Base-by-base conservation (phyloP, 2,113 vertebrate genomes). In the Scopus umbretta region DNA sequence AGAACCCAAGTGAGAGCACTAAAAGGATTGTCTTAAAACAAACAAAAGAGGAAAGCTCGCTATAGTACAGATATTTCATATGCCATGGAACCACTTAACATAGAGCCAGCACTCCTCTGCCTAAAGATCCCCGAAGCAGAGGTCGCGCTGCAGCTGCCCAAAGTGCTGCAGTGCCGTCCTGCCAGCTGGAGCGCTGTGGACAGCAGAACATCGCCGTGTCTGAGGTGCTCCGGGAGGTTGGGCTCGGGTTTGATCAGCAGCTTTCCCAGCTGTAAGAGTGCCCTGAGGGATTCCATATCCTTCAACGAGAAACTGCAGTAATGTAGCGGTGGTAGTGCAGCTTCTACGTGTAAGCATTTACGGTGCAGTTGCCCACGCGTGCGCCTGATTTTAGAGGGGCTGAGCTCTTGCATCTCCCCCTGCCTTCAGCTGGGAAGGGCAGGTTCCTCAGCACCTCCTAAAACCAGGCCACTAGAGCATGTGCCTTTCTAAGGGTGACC, bases 401-500 rank as follows among this genome's bases (percentile, higher is more conserved):
- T 68, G 88, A 85, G 49, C 65, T 79, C 83, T 40, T 26, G 5
- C 40, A 5, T 30, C 36, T 82, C 36, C 53, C 74, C 67, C 52
- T 67, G 32, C 56, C 21, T 58, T 62, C 59, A 58, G 80, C 73
- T 26, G 84, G 56, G 88, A 34, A 43, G 67, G 29, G 74, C 68
- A 50, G 63, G 62, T 73, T 83, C 70, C 87, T 86, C 38, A 8
- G 4, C 22, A 2, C 59, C 76, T 76, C 67, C 65, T 32, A 6
- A 82, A 78, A 21, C 42, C 0, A 7, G 80, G 63, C 72, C 74
- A 38, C 9, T 12, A 43, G 82, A 92, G 80, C 94, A 56, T 16
- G 96, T 96, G 97, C 96, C 96, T 97, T 96, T 25, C 90, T 19
- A 9, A 75, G 87, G 86, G 86, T 86, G 88, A 47, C 76, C 62